Evolutionary conservation across 2,797 vertebrate genomes (phyloP).

Genomic region (Gadopsis bispinosus): DNA sequence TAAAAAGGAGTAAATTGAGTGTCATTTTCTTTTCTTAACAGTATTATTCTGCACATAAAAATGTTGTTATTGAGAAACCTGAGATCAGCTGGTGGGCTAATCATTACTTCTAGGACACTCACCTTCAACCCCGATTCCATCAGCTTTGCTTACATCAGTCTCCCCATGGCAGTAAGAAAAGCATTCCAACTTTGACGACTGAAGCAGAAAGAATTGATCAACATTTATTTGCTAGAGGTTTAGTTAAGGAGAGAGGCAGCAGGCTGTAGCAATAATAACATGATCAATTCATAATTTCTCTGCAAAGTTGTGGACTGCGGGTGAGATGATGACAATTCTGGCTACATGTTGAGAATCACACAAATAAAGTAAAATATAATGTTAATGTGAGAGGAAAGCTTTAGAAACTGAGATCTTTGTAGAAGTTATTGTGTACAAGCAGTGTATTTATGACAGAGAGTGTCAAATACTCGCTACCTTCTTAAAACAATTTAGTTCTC

Average conservation of each 20-base stretch:
- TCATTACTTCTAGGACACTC: slow-evolving; percentile 36
- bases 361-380: neutral
- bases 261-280: neutral
- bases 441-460: neutral
- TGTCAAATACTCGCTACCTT: neutral
- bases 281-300: neutral
- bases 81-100: slow-evolving; percentile 37
- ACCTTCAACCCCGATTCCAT: slow-evolving; percentile 19
- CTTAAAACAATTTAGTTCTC: neutral
- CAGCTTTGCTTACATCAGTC: slow-evolving; percentile 17
- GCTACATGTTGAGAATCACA: neutral
- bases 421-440: neutral
- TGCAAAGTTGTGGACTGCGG: neutral
- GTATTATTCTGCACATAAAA: neutral
- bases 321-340: neutral
- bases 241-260: slow-evolving; percentile 1
- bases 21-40: neutral
- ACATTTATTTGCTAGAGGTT: slow-evolving; percentile 37
- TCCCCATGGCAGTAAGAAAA: neutral
- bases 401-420: neutral
- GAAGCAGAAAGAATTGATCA: slow-evolving; percentile 10
- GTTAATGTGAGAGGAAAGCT: neutral
- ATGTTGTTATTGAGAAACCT: slow-evolving; percentile 20
- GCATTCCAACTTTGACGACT: slow-evolving; percentile 1
- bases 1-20: neutral